A percentile compares a stretch with the other conserved stretches of the same genome.
Evolutionary conservation across 2,888 invertebrate species (phyloP).

Genomic region (Pseudanteris insignis): DNA sequence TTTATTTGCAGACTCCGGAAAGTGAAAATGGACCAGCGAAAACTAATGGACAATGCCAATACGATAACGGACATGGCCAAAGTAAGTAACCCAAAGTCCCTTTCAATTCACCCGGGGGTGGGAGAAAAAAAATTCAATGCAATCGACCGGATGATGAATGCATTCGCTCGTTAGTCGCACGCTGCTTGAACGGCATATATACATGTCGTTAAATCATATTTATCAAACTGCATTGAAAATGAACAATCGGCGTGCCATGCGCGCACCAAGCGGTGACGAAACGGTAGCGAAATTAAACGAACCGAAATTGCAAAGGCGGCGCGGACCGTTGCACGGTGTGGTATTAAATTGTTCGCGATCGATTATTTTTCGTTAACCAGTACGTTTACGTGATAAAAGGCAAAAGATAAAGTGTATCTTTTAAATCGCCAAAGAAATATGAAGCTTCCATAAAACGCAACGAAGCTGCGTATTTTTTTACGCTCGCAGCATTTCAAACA

Average conservation of each 20-base stretch:
- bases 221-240: too few species aligned
- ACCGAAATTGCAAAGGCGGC: too few species aligned
- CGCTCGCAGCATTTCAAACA: constrained; percentile 21
- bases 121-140: constrained; percentile 9
- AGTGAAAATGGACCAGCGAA: constrained; percentile 99
- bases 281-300: neutral
- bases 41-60: constrained; percentile 98
- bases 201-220: constrained; percentile 29
- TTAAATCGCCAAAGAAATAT: constrained; percentile 20
- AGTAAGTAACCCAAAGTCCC: constrained; percentile 71
- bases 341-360: constrained; percentile 14
- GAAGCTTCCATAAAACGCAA: constrained; percentile 14
- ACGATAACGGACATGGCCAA: constrained; percentile 99
- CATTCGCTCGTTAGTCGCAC: constrained; percentile 5
- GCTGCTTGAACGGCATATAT: too few species aligned
- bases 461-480: constrained; percentile 22
- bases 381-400: neutral
- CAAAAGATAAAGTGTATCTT: constrained; percentile 16
- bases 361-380: too few species aligned
- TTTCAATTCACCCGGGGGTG: constrained; percentile 19
- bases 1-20: constrained; percentile 84
- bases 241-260: too few species aligned
- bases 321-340: too few species aligned
- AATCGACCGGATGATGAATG: constrained; percentile 19
- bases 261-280: too few species aligned